Base-by-base conservation (phyloP, 2,888 invertebrate genomes). In the Drosophila formosana region DNA sequence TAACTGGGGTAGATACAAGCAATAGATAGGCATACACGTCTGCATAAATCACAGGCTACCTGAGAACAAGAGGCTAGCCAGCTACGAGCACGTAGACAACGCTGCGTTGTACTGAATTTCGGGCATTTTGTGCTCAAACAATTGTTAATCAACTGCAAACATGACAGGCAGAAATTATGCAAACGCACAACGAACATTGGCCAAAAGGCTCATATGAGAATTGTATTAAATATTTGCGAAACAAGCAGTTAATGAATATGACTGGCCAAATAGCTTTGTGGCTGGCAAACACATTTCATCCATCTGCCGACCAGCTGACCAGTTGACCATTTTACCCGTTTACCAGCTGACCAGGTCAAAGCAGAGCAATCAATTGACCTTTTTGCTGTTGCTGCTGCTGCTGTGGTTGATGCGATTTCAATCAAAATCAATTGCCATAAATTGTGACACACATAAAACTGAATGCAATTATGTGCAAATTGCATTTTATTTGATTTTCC, bases 131-230 rank as follows among this genome's bases (percentile, higher is more conserved):
- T 56, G 51, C 37, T 26, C 57, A 70, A 45, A 45, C 55, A 79
- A 78, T 82, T 85, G 85, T 88, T 85, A 85, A 85, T 85, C 85
- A 85, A 88, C 73, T 71, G 64, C 73, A 72, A 75, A 81, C 88
- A 85, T 81, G 86, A 82, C 88, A 77, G 71, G 60, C 62, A 72
- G 75, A 81, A 85, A 85, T 87, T 84, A 87, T 84, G 84, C 79
- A 75, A 66, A 58, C 28, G 64, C 65, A 72, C 53, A 64, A 34
- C 55, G n/a, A 47, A 39, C 32, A 60, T 47, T 28, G 60, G 73
- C 56, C 25, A 67, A 63, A 80, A 57, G 49, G 41, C 37, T 30
- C 1, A 56, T 66, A 23, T 57, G 61, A 28, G 51, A 23, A 58
- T 75, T 77, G 67, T 67, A 63, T 72, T 67, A 39, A 67, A 73